phyloP scores from a whole-genome alignment of 2,113 vertebrate genomes.

The Talpa occidentalis region DNA sequence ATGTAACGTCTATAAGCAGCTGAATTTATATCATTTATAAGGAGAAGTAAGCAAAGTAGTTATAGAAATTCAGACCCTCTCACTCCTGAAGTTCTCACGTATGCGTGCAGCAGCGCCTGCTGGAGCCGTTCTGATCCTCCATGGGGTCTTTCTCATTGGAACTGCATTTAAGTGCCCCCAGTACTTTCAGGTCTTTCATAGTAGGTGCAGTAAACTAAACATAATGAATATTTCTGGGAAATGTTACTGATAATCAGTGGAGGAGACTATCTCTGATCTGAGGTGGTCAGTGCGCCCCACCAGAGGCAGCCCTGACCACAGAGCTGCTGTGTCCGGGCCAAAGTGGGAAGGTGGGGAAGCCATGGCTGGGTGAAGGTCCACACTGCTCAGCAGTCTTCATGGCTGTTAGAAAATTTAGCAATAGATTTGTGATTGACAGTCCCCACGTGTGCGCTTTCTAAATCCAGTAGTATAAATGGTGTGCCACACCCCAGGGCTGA shows the following conservation, averaged over 20 bases:
- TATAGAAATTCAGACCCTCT: neutral
- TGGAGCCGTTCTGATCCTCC: neutral
- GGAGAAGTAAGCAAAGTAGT: neutral
- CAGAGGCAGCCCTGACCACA: neutral
- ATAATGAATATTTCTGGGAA: neutral
- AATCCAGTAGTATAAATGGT: neutral
- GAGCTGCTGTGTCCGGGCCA: neutral
- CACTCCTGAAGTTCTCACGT: neutral
- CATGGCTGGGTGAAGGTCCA: neutral
- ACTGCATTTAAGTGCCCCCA: neutral
- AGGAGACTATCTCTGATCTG: neutral
- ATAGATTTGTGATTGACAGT: neutral
- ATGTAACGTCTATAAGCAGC: neutral
- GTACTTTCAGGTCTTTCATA: neutral
- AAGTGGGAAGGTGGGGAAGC: slow-evolving; percentile 27
- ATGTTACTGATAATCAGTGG: neutral
- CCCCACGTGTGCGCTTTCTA: neutral
- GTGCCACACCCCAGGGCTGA: neutral
- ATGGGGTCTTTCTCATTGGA: neutral
- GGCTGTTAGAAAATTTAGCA: slow-evolving; percentile 34
- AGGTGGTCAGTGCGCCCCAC: neutral
- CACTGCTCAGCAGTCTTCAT: neutral
- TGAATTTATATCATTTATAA: neutral
- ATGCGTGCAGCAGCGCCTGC: neutral
- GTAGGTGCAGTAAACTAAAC: neutral